phyloP scores from a whole-genome alignment of 2,797 vertebrate species.

The Podargus strigoides region DNA sequence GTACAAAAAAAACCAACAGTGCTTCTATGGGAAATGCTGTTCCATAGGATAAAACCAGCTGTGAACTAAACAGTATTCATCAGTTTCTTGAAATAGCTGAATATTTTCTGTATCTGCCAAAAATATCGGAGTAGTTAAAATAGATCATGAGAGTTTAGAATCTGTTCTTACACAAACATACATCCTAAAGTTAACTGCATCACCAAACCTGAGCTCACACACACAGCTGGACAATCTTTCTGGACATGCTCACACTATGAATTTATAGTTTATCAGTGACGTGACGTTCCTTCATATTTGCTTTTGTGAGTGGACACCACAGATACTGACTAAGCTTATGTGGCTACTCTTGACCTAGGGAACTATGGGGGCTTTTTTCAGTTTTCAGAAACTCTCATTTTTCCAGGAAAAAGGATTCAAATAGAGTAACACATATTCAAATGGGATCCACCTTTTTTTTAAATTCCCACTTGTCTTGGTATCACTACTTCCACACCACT shows the following conservation, averaged over 20 bases:
- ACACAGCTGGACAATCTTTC: background rate
- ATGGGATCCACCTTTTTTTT: background rate
- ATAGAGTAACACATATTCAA: background rate
- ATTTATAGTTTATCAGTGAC: background rate
- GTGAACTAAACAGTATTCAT: background rate
- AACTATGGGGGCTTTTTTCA: background rate
- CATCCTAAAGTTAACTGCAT: background rate
- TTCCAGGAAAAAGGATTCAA: background rate
- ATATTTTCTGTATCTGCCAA: background rate
- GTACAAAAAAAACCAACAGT: background rate
- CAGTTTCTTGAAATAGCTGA: background rate
- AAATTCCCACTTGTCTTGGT: background rate
- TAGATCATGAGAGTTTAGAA: background rate
- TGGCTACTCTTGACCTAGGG: background rate
- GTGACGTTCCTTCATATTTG: background rate
- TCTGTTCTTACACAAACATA: background rate
- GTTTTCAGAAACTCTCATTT: background rate
- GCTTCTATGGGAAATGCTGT: constrained; percentile 12
- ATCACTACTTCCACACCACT: background rate
- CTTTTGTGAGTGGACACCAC: background rate
- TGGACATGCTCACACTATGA: background rate
- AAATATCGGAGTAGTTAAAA: background rate
- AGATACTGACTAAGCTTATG: background rate
- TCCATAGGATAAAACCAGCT: constrained; percentile 27
- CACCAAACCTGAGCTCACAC: background rate